A percentile compares a stretch with the other conserved stretches of the same genome.
These are phyloP conservation scores for Gracilinanus agilis DNA, from an alignment of 2,113 vertebrate species.

Conservation along the genomic window DNA sequence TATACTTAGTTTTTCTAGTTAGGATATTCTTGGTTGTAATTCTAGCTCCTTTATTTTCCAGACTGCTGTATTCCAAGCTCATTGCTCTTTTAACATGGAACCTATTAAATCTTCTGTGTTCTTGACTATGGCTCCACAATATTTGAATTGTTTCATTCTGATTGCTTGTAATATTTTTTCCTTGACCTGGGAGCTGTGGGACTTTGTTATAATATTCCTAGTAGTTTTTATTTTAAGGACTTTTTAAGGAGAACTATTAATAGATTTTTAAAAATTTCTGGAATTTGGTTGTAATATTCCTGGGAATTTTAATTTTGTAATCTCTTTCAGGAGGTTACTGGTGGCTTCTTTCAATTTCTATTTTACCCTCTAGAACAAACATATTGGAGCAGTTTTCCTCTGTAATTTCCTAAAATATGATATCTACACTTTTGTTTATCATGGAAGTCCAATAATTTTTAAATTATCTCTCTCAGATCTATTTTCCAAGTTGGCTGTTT, in stretches of 20 bases:
- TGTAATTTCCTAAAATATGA: neutral
- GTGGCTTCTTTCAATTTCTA: neutral
- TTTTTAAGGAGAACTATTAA: neutral
- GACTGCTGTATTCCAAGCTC: neutral
- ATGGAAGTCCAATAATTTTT: neutral
- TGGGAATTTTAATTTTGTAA: neutral
- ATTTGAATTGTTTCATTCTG: neutral
- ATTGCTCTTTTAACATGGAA: neutral
- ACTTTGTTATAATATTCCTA: no score
- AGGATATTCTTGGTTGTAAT: neutral
- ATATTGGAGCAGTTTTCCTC: neutral
- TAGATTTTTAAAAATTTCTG: neutral
- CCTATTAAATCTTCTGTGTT: neutral
- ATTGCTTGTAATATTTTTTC: neutral
- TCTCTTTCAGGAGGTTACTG: neutral
- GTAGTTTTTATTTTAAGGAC: neutral
- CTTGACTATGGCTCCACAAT: neutral
- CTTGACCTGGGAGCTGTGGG: no score
- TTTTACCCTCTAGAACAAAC: neutral
- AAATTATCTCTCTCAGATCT: neutral
- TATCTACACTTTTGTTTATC: neutral
- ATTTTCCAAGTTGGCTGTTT: neutral
- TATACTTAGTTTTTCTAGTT: neutral
- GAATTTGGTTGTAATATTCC: no score
- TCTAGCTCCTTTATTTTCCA: neutral